Evolutionary conservation across 2,888 invertebrate genomes (phyloP), one percentile per base, ranked within the genome.

Genomic region (Cryptocephalus moraei): DNA sequence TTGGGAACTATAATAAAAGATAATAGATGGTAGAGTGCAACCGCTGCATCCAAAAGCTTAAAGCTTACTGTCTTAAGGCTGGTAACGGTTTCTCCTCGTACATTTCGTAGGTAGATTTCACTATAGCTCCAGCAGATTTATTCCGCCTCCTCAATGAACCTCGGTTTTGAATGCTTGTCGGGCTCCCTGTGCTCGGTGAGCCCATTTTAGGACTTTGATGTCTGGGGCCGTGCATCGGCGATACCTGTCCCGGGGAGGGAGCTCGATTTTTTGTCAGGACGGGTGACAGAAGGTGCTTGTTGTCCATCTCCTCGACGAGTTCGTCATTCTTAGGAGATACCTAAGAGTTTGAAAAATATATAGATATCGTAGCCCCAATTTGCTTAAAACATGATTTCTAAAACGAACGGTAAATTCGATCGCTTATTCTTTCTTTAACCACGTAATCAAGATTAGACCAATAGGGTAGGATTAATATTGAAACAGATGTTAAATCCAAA

Each of bases 31-130:
- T 22, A 6, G 22, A 22, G 22, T 22, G 3, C 22, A 22, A 22
- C 22, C 22, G 22, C 22, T 22, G 22, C 6, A 22, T 22, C 22
- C 22, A 22, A 22, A 22, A 22, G 51, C 82, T 80, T 75, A 22
- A 22, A 22, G 51, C 82, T 80, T 75, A 91, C 91, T 89, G 90
- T 69, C 90, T 81, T 44, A 90, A 72, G 34, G 90, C 86, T 8
- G 91, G 91, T 49, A 92, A 76, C 0, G 88, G 78, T 47, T 90
- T 75, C 58, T 92, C 91, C 63, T 92, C 92, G 59, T 91, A 91
- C 56, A 87, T 88, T 66, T 90, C 89, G 60, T 87, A 91, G 4
- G 86, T 87, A 10, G 84, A 76, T 56, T 72, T 73, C 8, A 66
- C 66, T 9, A 68, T 66, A 1, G 79, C 77, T 8, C 78, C 79